Evolutionary conservation across 2,113 vertebrate genomes (phyloP).

Genomic region (Mixornis gularis): DNA sequence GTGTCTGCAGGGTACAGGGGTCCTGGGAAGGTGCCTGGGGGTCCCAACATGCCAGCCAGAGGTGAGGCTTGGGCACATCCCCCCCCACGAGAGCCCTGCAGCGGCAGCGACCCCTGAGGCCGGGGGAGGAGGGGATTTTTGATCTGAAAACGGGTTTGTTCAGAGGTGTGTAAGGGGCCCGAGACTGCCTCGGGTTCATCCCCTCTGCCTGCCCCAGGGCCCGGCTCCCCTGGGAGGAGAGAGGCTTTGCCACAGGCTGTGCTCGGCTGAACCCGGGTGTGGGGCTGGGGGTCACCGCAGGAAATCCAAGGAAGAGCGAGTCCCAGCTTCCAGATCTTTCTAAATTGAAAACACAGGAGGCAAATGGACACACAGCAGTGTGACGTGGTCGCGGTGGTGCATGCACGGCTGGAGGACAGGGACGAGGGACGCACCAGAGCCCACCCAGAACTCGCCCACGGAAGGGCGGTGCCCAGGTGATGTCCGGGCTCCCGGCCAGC

Average conservation of each 20-base stretch:
- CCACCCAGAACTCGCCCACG: fast-evolving
- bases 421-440: fast-evolving
- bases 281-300: fast-evolving
- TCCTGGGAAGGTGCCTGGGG: fast-evolving
- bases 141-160: neutral
- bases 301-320: neutral
- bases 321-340: neutral
- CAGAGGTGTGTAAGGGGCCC: neutral
- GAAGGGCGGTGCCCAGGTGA: neutral
- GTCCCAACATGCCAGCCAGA: fast-evolving
- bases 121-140: neutral
- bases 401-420: fast-evolving
- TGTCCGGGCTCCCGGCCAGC: neutral
- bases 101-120: fast-evolving
- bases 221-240: fast-evolving
- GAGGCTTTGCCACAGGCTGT: neutral
- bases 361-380: fast-evolving
- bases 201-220: neutral
- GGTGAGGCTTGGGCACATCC: fast-evolving
- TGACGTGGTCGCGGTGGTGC: fast-evolving
- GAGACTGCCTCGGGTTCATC: neutral
- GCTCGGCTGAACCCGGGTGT: fast-evolving
- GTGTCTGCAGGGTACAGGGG: fast-evolving
- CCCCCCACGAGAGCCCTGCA: neutral
- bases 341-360: neutral